Base-by-base conservation (phyloP, 2,888 invertebrate genomes). In the Brachypterus glaber region DNA sequence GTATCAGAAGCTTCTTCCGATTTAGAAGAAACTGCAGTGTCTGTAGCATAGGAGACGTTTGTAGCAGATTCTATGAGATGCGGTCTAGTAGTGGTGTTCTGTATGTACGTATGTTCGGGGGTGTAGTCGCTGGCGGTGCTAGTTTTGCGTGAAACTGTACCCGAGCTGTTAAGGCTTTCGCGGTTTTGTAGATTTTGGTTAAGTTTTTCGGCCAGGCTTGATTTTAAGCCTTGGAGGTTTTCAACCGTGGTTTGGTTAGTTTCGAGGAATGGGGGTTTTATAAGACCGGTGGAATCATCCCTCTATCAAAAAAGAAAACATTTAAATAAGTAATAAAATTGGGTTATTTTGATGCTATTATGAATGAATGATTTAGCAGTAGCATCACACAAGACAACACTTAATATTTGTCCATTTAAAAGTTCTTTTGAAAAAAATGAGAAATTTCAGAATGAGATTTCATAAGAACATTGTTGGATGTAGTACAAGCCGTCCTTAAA, bases 51-150 rank as follows among this genome's bases (percentile, higher is more conserved):
- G 25, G 55, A 53, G 3, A 59, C 57, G 15, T 44, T 54, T 4
- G 59, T 46, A 18, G 51, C 52, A 11, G 53, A 48, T 18, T 47
- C 27, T 15, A 49, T 30, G 13, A 47, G 41, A 1, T 47, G 43
- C 14, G 41, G 41, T 15, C 51, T 47, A 13, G 38, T 50, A n/a
- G n/a, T n/a, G n/a, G n/a, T 11, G 39, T 60, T 57, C 4, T 54
- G 52, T 18, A 58, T 53, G 37, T 60, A 61, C 9, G 72, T 73
- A 46, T 70, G 70, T 44, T 74, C 74, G 0, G 73, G 72, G 13
- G 73, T 71, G 47, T 72, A 73, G 44, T 74, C 73, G 13, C 72
- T 73, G 4, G 73, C 68, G 1, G 73, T 72, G 51, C 72, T 73
- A 0, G 74, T 72, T 50, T 73, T 74, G n/a, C 73, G 60, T 0